Evolutionary conservation across 2,888 invertebrate genomes (phyloP).

Genomic region (Apocheima hispidaria): DNA sequence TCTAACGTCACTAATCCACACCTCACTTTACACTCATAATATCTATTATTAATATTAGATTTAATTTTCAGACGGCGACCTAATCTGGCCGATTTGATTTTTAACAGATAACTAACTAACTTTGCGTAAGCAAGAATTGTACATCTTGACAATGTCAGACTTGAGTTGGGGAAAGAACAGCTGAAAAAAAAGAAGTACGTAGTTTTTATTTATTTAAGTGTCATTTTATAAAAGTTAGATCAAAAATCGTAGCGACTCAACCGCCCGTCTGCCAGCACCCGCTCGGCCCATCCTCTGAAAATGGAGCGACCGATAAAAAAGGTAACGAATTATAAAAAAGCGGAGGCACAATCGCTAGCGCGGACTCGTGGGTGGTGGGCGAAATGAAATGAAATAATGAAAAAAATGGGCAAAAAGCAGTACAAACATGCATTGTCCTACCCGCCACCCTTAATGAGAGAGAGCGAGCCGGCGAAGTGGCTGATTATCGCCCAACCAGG

Average conservation of each 20-base stretch:
- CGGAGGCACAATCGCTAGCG: slow-evolving; percentile 84
- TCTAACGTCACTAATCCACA: too few relatives aligned
- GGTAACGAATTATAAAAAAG: slow-evolving; percentile 86
- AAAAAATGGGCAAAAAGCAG: slow-evolving; percentile 86
- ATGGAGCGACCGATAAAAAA: slow-evolving; percentile 86
- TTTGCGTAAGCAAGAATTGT: too few relatives aligned
- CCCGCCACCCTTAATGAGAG: slow-evolving; percentile 82
- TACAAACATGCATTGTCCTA: slow-evolving; percentile 86
- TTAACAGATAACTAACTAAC: too few relatives aligned
- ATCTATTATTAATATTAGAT: too few relatives aligned
- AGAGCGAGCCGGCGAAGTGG: slow-evolving; percentile 71
- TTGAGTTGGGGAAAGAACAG: too few relatives aligned
- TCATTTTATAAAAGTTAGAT: neutral
- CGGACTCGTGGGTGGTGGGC: slow-evolving; percentile 84
- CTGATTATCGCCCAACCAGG: slow-evolving; percentile 78
- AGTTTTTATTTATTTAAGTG: too few relatives aligned
- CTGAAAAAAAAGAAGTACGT: too few relatives aligned
- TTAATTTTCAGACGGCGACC: too few relatives aligned
- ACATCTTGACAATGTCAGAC: too few relatives aligned
- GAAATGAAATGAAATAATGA: slow-evolving; percentile 87
- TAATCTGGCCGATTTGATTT: too few relatives aligned
- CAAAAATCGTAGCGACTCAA: slow-evolving; percentile 46
- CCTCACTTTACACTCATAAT: too few relatives aligned
- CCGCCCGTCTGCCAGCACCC: slow-evolving; percentile 61
- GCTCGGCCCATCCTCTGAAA: slow-evolving; percentile 82